A percentile compares a stretch with the other conserved stretches of the same genome.
Evolutionary conservation across 2,888 invertebrate genomes (phyloP).

Genomic region (Gnatocerus cornutus): DNA sequence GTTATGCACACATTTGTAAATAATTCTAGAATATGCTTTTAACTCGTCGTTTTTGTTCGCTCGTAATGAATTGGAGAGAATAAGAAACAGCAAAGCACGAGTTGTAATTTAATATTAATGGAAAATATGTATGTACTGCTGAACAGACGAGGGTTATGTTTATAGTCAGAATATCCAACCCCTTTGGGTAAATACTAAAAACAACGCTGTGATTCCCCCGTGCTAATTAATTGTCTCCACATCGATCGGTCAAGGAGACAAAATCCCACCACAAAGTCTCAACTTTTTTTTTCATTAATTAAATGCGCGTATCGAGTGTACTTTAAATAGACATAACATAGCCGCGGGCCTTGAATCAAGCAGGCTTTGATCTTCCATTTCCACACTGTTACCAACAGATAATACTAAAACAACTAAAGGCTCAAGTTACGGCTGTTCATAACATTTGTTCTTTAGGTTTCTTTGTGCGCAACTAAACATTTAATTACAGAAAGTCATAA

Average conservation of each 20-base stretch:
- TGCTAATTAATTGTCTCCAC: conserved; percentile 30
- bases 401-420: conserved; percentile 53
- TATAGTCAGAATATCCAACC: conserved; percentile 27
- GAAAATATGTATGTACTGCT: conserved; percentile 41
- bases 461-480: conserved; percentile 49
- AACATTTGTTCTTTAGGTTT: conserved; percentile 50
- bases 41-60: conserved; percentile 38
- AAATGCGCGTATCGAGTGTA: conserved; percentile 26
- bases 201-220: conserved; percentile 19
- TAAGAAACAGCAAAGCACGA: conserved; percentile 34
- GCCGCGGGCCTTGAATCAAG: conserved; percentile 40
- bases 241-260: neutral
- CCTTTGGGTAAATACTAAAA: conserved; percentile 32
- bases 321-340: conserved; percentile 44
- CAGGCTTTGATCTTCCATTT: conserved; percentile 57
- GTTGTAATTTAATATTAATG: conserved; percentile 46
- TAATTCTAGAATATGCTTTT: conserved; percentile 45
- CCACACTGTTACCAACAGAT: conserved; percentile 57
- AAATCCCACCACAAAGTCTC: neutral
- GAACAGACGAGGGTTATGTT: conserved; percentile 21
- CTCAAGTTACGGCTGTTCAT: conserved; percentile 51
- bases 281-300: conserved; percentile 13
- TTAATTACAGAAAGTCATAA: conserved; percentile 51
- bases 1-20: conserved; percentile 47
- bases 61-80: conserved; percentile 40